Conservation (phyloP, 2,797 vertebrate species). For the Xiphorhynchus erythropygius region DNA sequence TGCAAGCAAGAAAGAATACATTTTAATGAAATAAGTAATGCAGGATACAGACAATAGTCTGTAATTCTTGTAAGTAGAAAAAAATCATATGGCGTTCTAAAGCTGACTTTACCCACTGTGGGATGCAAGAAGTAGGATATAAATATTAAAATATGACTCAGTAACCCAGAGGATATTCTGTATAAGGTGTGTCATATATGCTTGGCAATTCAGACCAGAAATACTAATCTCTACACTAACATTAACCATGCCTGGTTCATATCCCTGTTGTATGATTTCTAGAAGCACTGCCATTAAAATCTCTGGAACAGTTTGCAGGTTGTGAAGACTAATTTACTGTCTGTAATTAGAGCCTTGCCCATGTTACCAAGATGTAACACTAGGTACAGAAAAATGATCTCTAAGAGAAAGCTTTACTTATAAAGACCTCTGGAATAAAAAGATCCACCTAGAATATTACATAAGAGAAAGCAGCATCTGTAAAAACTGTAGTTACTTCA, state of each 20-base stretch:
- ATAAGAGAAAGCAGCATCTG: neutral
- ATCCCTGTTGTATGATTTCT: slow-evolving; percentile 9
- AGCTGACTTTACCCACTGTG: neutral
- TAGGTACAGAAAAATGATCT: neutral
- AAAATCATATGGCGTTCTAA: neutral
- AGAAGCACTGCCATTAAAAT: slow-evolving; percentile 6
- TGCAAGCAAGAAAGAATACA: neutral
- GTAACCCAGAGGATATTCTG: neutral
- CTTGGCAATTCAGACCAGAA: slow-evolving; percentile 27
- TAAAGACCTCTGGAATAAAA: neutral
- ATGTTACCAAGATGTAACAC: neutral
- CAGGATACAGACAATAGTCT: neutral
- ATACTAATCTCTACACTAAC: neutral
- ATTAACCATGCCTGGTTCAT: neutral
- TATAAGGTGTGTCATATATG: neutral
- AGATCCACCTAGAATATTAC: neutral
- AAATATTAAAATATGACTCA: slow-evolving; percentile 33
- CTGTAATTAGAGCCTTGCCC: slow-evolving; percentile 28
- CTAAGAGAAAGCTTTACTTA: neutral
- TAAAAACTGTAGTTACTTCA: neutral
- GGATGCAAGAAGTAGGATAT: neutral
- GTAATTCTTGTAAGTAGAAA: neutral
- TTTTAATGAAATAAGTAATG: neutral
- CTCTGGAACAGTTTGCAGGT: slow-evolving; percentile 5
- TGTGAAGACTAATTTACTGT: slow-evolving; percentile 40